phyloP scores from a whole-genome alignment of 2,113 vertebrate species.

The Pyrgilauda ruficollis region DNA sequence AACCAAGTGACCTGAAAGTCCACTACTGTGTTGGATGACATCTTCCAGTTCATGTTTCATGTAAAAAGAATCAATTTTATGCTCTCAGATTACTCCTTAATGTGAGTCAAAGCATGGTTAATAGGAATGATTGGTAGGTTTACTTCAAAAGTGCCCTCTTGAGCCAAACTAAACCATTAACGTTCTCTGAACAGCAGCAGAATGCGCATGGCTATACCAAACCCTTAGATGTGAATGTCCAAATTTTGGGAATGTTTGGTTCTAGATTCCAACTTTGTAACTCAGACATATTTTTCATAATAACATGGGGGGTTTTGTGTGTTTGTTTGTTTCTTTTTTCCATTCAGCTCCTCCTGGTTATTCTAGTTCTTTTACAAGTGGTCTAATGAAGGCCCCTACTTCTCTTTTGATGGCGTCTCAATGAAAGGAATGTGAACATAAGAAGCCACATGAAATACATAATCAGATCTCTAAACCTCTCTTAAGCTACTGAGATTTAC shows the following conservation, averaged over 20 bases:
- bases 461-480: not conserved
- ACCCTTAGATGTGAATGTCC: not conserved
- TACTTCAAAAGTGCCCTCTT: not conserved
- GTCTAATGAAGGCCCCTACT: not conserved
- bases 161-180: not conserved
- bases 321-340: not conserved
- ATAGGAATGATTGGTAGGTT: not conserved
- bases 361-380: not conserved
- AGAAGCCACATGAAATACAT: not conserved
- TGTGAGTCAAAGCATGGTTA: not conserved
- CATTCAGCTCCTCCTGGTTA: not conserved
- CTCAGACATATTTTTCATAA: not conserved
- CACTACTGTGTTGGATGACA: not conserved
- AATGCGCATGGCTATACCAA: not conserved
- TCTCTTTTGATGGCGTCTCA: not conserved
- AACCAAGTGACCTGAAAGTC: not conserved
- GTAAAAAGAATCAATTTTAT: not conserved
- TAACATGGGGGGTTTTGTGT: not conserved
- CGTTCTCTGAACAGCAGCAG: not conserved
- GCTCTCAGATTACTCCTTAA: not conserved
- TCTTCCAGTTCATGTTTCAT: not conserved
- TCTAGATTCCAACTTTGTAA: not conserved
- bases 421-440: not conserved
- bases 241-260: not conserved
- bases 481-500: not conserved